These are phyloP conservation scores for Aurelia sp. DNA, from an alignment of 30 jellyfish, hydroid and myxozoan species.

Conservation along the genomic window DNA sequence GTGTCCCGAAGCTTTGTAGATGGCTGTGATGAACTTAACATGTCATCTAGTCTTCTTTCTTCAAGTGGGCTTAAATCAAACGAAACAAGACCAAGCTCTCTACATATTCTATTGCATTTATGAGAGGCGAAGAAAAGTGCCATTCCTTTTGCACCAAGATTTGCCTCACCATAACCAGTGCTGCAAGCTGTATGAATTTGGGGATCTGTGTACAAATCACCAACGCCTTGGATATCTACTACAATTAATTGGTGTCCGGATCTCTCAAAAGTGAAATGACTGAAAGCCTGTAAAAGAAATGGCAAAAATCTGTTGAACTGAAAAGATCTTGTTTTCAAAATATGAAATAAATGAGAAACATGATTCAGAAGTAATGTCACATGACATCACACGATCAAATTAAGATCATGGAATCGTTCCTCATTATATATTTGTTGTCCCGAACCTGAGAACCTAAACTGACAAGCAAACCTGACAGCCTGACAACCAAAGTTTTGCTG, in stretches of 20 bases:
- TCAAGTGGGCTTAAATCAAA: constrained; percentile 90
- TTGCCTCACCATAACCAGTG: constrained; percentile 95
- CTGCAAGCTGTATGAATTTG: constrained; percentile 98
- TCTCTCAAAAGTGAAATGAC: constrained; percentile 98
- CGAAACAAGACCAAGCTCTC: constrained; percentile 72
- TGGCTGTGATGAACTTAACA: constrained; percentile 68
- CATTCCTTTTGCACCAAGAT: constrained; percentile 98
- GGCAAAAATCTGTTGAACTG: no score
- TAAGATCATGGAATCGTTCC: no score
- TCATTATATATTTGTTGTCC: no score
- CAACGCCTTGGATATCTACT: constrained; percentile 99
- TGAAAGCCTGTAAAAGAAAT: constrained; percentile 86
- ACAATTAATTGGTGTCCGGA: constrained; percentile 98
- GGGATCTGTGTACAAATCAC: constrained; percentile 98
- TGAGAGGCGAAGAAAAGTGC: constrained; percentile 97
- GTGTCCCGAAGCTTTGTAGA: constrained; percentile 74
- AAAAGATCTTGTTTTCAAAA: no score
- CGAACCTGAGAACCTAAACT: no score
- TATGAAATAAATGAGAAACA: no score
- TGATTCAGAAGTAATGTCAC: no score
- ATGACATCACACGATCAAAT: no score
- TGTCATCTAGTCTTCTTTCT: constrained; percentile 70
- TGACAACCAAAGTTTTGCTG: no score
- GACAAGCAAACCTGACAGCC: no score
- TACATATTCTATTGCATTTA: constrained; percentile 90